These are phyloP conservation scores for Lypha dubia DNA, from an alignment of 2,888 invertebrate species.

Conservation along the genomic window DNA sequence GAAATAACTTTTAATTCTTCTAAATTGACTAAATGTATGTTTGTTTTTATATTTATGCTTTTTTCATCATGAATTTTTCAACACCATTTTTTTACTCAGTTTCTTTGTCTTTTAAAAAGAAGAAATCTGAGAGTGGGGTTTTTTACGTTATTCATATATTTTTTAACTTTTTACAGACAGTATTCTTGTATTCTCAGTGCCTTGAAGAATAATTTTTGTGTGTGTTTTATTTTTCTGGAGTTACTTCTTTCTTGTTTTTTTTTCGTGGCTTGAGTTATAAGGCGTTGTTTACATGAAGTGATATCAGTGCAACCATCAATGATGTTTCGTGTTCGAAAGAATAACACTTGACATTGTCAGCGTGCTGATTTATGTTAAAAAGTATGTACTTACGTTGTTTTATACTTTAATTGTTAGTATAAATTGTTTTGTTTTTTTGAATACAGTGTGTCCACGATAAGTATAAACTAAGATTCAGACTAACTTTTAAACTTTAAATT, in stretches of 20 bases:
- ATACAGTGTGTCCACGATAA: background rate
- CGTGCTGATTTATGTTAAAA: slow-evolving; percentile 66
- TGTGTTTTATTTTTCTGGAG: slow-evolving; percentile 26
- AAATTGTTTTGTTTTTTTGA: background rate
- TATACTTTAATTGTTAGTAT: background rate
- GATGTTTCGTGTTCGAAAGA: slow-evolving; percentile 69
- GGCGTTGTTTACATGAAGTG: slow-evolving; percentile 61
- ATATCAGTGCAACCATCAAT: slow-evolving; percentile 69
- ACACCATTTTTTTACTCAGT: slow-evolving; percentile 36
- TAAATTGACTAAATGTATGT: slow-evolving; percentile 67
- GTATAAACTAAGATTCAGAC: background rate
- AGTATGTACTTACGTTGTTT: slow-evolving; percentile 29
- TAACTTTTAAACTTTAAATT: background rate
- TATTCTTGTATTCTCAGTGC: slow-evolving; percentile 48
- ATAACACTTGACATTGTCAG: slow-evolving; percentile 70
- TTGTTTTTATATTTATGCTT: slow-evolving; percentile 49
- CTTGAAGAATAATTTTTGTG: slow-evolving; percentile 41
- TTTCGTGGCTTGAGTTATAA: slow-evolving; percentile 65
- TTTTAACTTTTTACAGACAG: slow-evolving; percentile 14
- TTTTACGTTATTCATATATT: slow-evolving; percentile 29
- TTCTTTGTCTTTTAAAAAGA: slow-evolving; percentile 53
- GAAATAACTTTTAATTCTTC: slow-evolving; percentile 64
- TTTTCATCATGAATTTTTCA: slow-evolving; percentile 10
- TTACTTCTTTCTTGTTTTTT: slow-evolving; percentile 23
- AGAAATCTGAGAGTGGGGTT: slow-evolving; percentile 21